Evolutionary conservation across 2,888 invertebrate genomes (phyloP), one percentile per base, ranked within the genome.

Genomic region (Lepidochrysops patricia): DNA sequence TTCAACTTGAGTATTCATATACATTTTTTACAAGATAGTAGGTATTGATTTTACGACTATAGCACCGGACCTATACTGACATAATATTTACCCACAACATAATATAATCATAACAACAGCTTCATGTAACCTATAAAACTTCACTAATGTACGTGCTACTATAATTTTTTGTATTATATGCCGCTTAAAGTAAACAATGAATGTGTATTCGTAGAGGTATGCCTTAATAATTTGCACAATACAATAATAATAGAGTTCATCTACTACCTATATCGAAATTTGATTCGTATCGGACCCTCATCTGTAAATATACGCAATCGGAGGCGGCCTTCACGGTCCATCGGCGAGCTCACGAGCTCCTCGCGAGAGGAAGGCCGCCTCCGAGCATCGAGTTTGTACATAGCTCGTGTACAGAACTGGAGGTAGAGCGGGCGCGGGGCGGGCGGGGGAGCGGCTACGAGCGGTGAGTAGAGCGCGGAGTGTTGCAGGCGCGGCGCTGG

Each of bases 401-500:
- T 64, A 66, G 58, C 56, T 35, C 23, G 59, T 63, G 63, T 65
- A 64, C 62, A 62, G 64, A 66, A 60, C 57, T 62, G 60, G 61
- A 57, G 43, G 56, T 48, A 50, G 34, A 13, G 59, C 43, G 57
- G 25, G 57, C 54, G 59, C 37, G 59, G 57, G 61, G 12, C 52
- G 19, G 57, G 25, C 56, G 49, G 59, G 35, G 59, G 57, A 60
- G 12, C 52, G 19, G 57, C 52, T 37, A 34, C 19, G 62, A 13
- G 27, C 43, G 64, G 61, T 66, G 64, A 62, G 69, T 67, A 70
- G 71, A 68, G 69, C 66, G 67, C 62, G 61, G 65, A 64, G 66
- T 70, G 72, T 83, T 82, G 70, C 83, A 84, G 87, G 86, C 73
- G 76, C 74, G 57, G 73, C 70, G 63, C 71, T 70, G 66, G 70